Conservation (phyloP, 1,140 invertebrate genomes). For the Nebria ingens region DNA sequence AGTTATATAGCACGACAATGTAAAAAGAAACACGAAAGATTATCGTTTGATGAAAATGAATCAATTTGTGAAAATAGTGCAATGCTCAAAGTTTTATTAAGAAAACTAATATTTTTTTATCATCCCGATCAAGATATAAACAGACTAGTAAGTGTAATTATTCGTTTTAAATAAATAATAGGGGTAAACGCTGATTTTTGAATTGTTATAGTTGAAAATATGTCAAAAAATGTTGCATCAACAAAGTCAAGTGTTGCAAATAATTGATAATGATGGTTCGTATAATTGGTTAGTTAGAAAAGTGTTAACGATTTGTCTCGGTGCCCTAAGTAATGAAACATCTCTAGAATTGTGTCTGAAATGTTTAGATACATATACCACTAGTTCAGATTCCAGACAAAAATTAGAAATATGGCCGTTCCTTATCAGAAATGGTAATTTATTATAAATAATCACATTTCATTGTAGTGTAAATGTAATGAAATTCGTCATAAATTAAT, state of each 20-base stretch:
- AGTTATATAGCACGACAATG: slow-evolving; percentile 60
- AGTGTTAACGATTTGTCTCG: slow-evolving; percentile 45
- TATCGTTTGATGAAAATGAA: slow-evolving; percentile 52
- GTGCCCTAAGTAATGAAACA: slow-evolving; percentile 32
- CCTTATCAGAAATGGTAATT: slow-evolving; percentile 22
- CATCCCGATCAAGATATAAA: slow-evolving; percentile 51
- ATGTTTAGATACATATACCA: slow-evolving; percentile 22
- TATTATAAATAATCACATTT: slow-evolving; percentile 11
- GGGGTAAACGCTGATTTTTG: slow-evolving; percentile 14
- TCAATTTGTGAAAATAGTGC: slow-evolving; percentile 39
- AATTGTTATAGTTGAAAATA: slow-evolving; percentile 41
- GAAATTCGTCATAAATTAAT: slow-evolving; percentile 6
- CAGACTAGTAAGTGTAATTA: slow-evolving; percentile 51
- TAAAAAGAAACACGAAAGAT: slow-evolving; percentile 51
- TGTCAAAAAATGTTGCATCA: slow-evolving; percentile 48
- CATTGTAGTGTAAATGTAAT: too few relatives aligned
- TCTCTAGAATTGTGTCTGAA: slow-evolving; percentile 16
- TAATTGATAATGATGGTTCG: slow-evolving; percentile 28
- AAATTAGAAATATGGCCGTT: slow-evolving; percentile 16
- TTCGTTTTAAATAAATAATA: slow-evolving; percentile 10
- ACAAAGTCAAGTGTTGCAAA: slow-evolving; percentile 43
- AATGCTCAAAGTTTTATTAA: slow-evolving; percentile 43
- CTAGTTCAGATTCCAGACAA: slow-evolving; percentile 18
- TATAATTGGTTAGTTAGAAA: slow-evolving; percentile 49
- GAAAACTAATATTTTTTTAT: slow-evolving; percentile 69